These are phyloP conservation scores for Tetragonula carbonaria DNA, from an alignment of 2,888 invertebrate genomes.

Conservation along the genomic window DNA sequence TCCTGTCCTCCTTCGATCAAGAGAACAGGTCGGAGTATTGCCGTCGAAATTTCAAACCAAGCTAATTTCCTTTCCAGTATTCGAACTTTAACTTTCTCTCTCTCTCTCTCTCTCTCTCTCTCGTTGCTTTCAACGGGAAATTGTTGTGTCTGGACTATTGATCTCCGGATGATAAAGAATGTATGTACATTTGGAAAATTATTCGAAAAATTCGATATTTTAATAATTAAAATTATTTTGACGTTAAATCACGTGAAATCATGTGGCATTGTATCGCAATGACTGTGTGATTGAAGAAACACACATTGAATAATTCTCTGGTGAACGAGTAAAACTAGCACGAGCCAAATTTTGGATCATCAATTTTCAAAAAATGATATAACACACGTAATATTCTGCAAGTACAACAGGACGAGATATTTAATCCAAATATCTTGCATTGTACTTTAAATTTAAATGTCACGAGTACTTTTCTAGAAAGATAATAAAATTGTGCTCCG, in stretches of 20 bases:
- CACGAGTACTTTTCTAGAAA: too few relatives aligned
- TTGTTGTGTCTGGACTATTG: conserved; percentile 16
- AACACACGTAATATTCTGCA: too few relatives aligned
- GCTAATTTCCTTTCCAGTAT: not conserved
- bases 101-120: not conserved
- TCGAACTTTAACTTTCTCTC: not conserved
- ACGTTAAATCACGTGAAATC: not conserved
- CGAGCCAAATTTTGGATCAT: too few relatives aligned
- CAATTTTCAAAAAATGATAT: too few relatives aligned
- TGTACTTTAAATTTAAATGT: too few relatives aligned
- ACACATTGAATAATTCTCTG: not conserved
- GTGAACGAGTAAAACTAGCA: too few relatives aligned
- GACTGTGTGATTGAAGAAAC: too few relatives aligned
- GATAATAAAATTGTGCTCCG: too few relatives aligned
- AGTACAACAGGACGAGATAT: too few relatives aligned
- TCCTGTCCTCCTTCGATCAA: not conserved
- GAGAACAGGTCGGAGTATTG: not conserved
- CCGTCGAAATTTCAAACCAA: not conserved
- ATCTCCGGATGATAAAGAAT: conserved; percentile 16
- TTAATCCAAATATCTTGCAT: too few relatives aligned
- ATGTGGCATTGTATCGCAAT: too few relatives aligned
- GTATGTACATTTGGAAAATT: too few relatives aligned
- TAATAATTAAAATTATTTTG: not conserved
- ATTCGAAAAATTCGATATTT: not conserved
- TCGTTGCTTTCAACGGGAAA: not conserved